Evolutionary conservation across 2,888 invertebrate species (phyloP), one percentile per base, ranked within the genome.

Genomic region (Sarcophaga caerulescens): DNA sequence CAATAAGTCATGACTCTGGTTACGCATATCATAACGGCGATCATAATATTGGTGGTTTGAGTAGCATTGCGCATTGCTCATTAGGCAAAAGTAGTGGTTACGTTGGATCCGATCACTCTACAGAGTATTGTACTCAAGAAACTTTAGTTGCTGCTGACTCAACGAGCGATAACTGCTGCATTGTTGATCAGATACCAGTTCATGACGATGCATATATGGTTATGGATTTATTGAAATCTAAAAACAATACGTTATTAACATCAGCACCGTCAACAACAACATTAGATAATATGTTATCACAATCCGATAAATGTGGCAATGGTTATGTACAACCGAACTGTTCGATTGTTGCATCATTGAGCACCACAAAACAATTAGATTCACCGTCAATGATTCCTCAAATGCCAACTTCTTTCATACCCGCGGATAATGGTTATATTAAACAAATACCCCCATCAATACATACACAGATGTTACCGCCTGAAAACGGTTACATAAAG

Each of bases 1-100:
- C 87, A 1, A 88, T 85, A 68, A 88, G 88, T 35, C 86, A 88
- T 25, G 89, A 89, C 60, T 89, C 89, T n/a, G 88, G 89, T 0
- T 89, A 88, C 79, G 79, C 87, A 23, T 86, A 87, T 74, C 60
- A 84, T 3, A 84, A 81, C 66, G 88, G 84, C 1, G 85, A 85
- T 11, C 77, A 75, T 21, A 73, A 74, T 10, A 63, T 76, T 14
- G 75, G 12, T 25, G 77, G 71, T n/a, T 17, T 70, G 12, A 86
- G 68, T 68, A 85, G 85, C 3, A 77, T 81, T 14, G 65, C 77
- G 11, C 52, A 77, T 12, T 65, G 66, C 63, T 77, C 86, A 4
- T 79, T 87, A 47, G 87, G 86, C 12, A 86, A 87, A 74, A 88
- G 85, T 69, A 88, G 87, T 77, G 87, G 88, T n/a, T 89, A 88